Evolutionary conservation across 2,113 vertebrate species (phyloP).

Genomic region (Coregonus clupeaformis): DNA sequence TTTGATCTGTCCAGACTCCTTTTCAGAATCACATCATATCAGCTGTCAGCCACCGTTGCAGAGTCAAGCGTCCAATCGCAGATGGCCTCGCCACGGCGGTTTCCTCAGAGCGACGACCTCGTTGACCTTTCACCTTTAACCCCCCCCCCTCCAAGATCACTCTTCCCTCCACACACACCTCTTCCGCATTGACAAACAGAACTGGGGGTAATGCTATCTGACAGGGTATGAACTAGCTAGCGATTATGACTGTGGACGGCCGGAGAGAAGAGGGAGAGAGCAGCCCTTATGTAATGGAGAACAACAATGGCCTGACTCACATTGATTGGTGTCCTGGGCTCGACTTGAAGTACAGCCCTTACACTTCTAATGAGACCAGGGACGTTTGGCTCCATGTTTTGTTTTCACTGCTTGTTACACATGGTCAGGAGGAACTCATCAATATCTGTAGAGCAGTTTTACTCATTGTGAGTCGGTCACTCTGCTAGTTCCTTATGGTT

Average conservation of each 20-base stretch:
- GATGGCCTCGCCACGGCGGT: conserved; percentile 4
- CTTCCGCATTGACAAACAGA: conserved; percentile 19
- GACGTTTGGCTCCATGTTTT: too few species aligned
- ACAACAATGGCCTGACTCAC: neutral
- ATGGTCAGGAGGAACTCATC: too few species aligned
- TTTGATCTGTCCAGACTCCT: neutral
- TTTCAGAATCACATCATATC: neutral
- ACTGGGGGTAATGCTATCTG: conserved; percentile 14
- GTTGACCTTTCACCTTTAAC: conserved; percentile 19
- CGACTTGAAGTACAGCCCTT: too few species aligned
- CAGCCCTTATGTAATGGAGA: conserved; percentile 1
- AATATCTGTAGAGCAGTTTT: too few species aligned
- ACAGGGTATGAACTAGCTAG: conserved; percentile 31
- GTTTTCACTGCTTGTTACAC: too few species aligned
- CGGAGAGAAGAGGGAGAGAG: neutral
- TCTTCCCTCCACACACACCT: neutral
- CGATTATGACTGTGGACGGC: conserved; percentile 1
- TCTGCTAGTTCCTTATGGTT: too few species aligned
- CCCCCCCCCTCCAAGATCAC: conserved; percentile 18
- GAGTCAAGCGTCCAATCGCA: neutral
- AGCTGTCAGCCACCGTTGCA: neutral
- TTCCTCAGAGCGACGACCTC: neutral
- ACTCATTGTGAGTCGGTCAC: too few species aligned
- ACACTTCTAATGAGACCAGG: too few species aligned
- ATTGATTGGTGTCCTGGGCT: too few species aligned